Percentiles rank a stretch among this genome's conserved stretches.
These are phyloP conservation scores for Coracias cyanogaster DNA, from an alignment of 2,797 vertebrate genomes.

Conservation along the genomic window DNA sequence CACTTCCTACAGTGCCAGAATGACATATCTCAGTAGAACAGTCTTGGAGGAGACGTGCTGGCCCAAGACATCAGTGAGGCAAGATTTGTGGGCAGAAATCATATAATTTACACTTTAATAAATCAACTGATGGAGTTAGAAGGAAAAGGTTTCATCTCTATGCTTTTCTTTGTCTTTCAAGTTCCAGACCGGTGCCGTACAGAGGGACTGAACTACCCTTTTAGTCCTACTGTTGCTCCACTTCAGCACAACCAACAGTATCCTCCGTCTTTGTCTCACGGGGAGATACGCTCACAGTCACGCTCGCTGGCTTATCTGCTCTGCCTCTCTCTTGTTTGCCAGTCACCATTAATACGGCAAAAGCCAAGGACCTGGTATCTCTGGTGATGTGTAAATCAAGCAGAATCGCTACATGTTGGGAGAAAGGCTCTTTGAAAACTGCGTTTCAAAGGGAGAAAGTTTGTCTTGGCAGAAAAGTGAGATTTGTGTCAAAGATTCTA, in stretches of 20 bases:
- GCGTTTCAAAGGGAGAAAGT: neutral
- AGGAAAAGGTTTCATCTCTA: neutral
- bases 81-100: neutral
- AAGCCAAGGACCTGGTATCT: neutral
- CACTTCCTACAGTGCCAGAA: neutral
- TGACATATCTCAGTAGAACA: neutral
- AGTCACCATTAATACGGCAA: neutral
- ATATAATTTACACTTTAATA: neutral
- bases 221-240: neutral
- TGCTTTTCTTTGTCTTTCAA: neutral
- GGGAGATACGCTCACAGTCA: neutral
- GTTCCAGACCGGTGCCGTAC: rapidly evolving
- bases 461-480: slow-evolving; percentile 28
- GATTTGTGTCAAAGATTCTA: neutral
- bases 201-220: neutral
- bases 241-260: neutral
- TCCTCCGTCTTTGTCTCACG: neutral
- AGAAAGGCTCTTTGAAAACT: neutral
- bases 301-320: neutral
- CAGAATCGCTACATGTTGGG: neutral
- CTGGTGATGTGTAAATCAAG: neutral
- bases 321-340: neutral
- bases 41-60: neutral
- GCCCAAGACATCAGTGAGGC: neutral
- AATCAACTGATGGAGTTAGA: neutral